phyloP scores from a whole-genome alignment of 2,888 invertebrate species.

The Liopterus haemorrhoidalis region DNA sequence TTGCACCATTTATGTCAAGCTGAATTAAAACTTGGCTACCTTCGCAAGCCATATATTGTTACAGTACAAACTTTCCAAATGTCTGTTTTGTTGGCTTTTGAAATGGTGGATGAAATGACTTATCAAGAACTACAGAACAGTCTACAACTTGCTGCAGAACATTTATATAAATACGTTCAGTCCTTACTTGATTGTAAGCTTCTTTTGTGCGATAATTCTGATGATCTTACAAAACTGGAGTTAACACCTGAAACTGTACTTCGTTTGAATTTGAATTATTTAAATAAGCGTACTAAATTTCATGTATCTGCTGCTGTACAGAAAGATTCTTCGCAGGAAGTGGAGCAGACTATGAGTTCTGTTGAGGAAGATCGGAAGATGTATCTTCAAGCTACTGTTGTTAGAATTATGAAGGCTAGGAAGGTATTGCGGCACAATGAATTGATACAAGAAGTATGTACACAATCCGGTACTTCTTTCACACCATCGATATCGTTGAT shows the following conservation, averaged over 20 bases:
- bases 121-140: constrained; percentile 67
- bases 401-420: constrained; percentile 86
- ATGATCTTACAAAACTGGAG: constrained; percentile 38
- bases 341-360: constrained; percentile 67
- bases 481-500: constrained; percentile 95
- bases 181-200: constrained; percentile 84
- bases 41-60: constrained; percentile 77
- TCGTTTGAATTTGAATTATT: constrained; percentile 73
- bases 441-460: constrained; percentile 77
- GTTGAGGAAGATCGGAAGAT: constrained; percentile 93
- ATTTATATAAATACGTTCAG: constrained; percentile 75
- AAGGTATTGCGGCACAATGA: constrained; percentile 75
- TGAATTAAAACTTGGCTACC: constrained; percentile 70
- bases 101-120: constrained; percentile 60
- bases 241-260: constrained; percentile 49
- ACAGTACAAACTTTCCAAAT: constrained; percentile 89
- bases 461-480: constrained; percentile 85
- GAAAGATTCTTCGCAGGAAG: constrained; percentile 73
- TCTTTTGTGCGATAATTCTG: constrained; percentile 49
- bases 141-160: constrained; percentile 75
- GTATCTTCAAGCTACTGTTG: constrained; percentile 90
- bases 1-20: constrained; percentile 89
- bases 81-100: constrained; percentile 74
- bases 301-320: constrained; percentile 73
- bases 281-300: constrained; percentile 87